A percentile compares a stretch with the other conserved stretches of the same genome.
Evolutionary conservation across 2,113 vertebrate genomes (phyloP).

Genomic region (Ifrita kowaldi): DNA sequence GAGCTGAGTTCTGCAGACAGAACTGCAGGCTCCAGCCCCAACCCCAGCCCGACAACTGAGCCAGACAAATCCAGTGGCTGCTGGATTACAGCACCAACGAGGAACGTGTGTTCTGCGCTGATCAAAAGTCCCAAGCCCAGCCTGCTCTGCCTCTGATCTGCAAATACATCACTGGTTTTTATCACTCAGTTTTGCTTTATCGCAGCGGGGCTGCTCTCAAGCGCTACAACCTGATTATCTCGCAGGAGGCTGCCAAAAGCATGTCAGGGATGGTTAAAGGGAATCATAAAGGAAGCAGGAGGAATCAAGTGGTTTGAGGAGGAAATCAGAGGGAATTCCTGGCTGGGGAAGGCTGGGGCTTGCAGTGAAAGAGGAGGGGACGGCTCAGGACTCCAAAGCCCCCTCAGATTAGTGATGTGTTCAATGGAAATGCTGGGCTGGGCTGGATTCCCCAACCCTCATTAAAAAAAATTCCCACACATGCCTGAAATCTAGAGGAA

Average conservation of each 20-base stretch:
- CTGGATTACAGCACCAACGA: neutral
- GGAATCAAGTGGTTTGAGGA: conserved; percentile 28
- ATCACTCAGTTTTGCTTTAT: conserved; percentile 32
- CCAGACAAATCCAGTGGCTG: neutral
- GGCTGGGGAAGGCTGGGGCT: neutral
- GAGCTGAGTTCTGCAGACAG: neutral
- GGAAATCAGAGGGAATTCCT: conserved; percentile 47
- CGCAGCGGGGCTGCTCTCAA: neutral
- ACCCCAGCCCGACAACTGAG: neutral
- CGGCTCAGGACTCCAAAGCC: neutral
- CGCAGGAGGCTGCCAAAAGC: conserved; percentile 32
- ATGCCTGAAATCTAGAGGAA: neutral
- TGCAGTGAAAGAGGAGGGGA: neutral
- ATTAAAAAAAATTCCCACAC: neutral
- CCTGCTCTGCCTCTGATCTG: conserved; percentile 19
- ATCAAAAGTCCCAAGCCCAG: neutral
- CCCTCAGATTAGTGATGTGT: neutral
- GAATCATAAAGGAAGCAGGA: conserved; percentile 14
- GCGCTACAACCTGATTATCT: conserved; percentile 36
- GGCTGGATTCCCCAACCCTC: neutral
- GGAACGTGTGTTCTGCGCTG: neutral
- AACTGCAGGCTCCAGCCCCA: conserved; percentile 20
- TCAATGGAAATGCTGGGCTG: neutral
- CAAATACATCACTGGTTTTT: conserved; percentile 19
- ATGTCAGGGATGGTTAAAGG: neutral